Conservation (phyloP, 2,888 invertebrate species). For the Macrosoma leucophasiata region DNA sequence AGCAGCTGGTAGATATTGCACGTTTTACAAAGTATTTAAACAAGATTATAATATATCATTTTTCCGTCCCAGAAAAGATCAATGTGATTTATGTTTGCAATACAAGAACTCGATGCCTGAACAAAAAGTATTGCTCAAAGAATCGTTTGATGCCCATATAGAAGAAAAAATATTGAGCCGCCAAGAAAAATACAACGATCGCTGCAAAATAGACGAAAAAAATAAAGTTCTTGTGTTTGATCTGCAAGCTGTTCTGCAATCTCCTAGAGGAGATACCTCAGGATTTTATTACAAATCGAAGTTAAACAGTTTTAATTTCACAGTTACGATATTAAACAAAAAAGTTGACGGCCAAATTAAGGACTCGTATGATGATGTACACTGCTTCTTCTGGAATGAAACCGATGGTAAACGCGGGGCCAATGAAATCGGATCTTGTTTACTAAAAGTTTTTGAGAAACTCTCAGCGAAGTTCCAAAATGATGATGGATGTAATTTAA, state of each 20-base stretch:
- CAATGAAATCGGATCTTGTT: constrained; percentile 25
- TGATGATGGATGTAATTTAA: constrained; percentile 15
- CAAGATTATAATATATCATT: constrained; percentile 19
- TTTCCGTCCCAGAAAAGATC: constrained; percentile 16
- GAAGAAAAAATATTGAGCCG: constrained; percentile 4
- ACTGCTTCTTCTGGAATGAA: constrained; percentile 28
- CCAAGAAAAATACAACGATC: constrained; percentile 13
- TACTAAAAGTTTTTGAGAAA: constrained; percentile 15
- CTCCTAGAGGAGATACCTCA: constrained; percentile 22
- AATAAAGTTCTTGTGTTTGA: constrained; percentile 24
- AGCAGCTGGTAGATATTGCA: constrained; percentile 15
- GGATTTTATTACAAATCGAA: constrained; percentile 26
- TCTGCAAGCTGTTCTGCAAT: constrained; percentile 26
- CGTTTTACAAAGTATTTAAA: constrained; percentile 20
- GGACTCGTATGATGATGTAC: constrained; percentile 18
- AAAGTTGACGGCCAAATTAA: constrained; percentile 13
- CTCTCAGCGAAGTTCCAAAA: background rate
- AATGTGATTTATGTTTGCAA: constrained; percentile 16
- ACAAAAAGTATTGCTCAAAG: constrained; percentile 2
- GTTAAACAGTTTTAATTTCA: constrained; percentile 23
- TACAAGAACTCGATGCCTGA: constrained; percentile 6
- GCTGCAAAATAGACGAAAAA: constrained; percentile 20
- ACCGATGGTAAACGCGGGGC: constrained; percentile 26
- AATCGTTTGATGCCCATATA: constrained; percentile 4
- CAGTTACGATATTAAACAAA: constrained; percentile 15